These are phyloP conservation scores for Diadumene lineata DNA, from an alignment of 92 coral and sea anemone genomes.

Conservation along the genomic window DNA sequence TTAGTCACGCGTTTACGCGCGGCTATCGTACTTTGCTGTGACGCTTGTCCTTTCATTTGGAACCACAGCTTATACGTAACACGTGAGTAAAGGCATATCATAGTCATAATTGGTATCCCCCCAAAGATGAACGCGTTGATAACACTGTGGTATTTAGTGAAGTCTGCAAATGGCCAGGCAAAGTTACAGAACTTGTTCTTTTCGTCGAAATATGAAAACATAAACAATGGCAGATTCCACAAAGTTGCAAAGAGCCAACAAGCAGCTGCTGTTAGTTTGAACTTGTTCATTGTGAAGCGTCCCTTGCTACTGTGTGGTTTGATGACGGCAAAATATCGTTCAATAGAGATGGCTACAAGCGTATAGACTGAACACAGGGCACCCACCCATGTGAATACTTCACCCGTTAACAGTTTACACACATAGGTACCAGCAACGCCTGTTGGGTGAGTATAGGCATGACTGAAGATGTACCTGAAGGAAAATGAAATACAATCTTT, in stretches of 20 bases:
- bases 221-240: slow-evolving; percentile 47
- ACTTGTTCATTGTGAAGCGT: slow-evolving; percentile 45
- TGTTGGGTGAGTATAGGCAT: slow-evolving; percentile 37
- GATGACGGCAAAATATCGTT: slow-evolving; percentile 49
- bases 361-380: slow-evolving; percentile 44
- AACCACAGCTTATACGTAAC: slow-evolving; percentile 53
- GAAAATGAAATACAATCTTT: slow-evolving; percentile 31
- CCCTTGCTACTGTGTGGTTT: slow-evolving; percentile 41
- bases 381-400: slow-evolving; percentile 57
- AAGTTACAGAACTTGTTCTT: slow-evolving; percentile 40
- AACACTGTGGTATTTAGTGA: slow-evolving; percentile 40
- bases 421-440: slow-evolving; percentile 40
- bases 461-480: slow-evolving; percentile 42
- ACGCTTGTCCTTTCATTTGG: slow-evolving; percentile 15
- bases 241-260: slow-evolving; percentile 31
- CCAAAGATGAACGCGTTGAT: slow-evolving; percentile 27
- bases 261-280: slow-evolving; percentile 29
- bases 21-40: slow-evolving; percentile 22
- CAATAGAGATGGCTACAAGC: slow-evolving; percentile 54
- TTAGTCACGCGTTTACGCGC: slow-evolving; percentile 34
- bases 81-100: slow-evolving; percentile 47
- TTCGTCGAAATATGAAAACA: slow-evolving; percentile 45
- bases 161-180: slow-evolving; percentile 41
- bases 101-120: slow-evolving; percentile 37
- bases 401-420: slow-evolving; percentile 56